Conservation (phyloP, 2,113 vertebrate genomes). For the Misgurnus mizolepis region DNA sequence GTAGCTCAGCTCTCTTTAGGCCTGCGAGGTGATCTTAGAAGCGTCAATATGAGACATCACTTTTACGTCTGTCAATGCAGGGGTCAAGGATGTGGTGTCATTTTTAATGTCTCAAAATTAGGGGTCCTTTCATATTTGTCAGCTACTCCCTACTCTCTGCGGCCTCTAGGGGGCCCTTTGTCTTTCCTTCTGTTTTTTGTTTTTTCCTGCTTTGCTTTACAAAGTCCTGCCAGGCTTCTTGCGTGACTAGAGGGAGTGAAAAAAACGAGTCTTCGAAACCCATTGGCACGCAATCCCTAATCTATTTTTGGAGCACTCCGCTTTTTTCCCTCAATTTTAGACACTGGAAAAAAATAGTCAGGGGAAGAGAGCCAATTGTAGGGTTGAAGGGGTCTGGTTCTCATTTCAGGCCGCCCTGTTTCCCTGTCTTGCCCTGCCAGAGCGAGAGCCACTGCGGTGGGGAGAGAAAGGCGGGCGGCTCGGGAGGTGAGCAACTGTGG, state of each 20-base stretch:
- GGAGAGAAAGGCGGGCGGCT: conserved; percentile 61
- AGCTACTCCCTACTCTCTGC: conserved; percentile 52
- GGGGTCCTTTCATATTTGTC: conserved; percentile 3
- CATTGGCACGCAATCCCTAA: conserved; percentile 77
- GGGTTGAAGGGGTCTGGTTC: conserved; percentile 78
- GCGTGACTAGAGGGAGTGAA: conserved; percentile 78
- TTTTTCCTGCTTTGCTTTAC: conserved; percentile 57
- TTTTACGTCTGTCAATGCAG: conserved; percentile 11
- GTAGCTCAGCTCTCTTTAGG: not conserved
- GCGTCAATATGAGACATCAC: conserved; percentile 11
- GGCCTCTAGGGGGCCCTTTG: conserved; percentile 55
- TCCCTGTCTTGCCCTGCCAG: conserved; percentile 71
- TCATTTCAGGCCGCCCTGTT: conserved; percentile 74
- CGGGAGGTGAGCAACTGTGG: conserved; percentile 68
- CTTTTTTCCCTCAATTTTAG: conserved; percentile 62
- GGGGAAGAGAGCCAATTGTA: conserved; percentile 74
- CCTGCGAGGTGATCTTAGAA: not conserved
- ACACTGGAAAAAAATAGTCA: conserved; percentile 61
- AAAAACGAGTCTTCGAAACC: conserved; percentile 74
- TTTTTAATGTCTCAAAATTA: no score
- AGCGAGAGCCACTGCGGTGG: conserved; percentile 69
- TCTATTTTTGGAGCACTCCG: conserved; percentile 77
- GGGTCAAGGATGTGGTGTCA: conserved; percentile 35
- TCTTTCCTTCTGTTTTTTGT: conserved; percentile 57
- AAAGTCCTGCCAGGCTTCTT: conserved; percentile 76